Base-by-base conservation (phyloP, 2,113 vertebrate species). In the Harpagus bidentatus region DNA sequence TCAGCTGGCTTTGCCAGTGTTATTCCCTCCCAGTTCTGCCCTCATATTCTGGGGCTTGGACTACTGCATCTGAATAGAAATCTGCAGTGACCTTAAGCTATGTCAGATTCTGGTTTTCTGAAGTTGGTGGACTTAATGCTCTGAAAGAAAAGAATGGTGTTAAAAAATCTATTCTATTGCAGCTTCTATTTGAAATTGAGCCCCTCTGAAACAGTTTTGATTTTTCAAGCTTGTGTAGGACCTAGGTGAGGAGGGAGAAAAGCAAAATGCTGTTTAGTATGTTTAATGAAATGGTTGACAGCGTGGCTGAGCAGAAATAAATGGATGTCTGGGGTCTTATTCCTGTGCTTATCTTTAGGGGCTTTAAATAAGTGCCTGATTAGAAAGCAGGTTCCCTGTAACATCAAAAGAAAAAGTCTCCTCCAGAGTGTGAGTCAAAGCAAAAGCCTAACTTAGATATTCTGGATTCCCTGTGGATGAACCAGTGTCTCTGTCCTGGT, bases 21-120 rank as follows among this genome's bases (percentile, higher is more conserved):
- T 72, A 21, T 4, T 93, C 25, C 29, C 26, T 88, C 67, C 67
- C 55, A 38, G 47, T 42, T 80, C 67, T 81, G 36, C 48, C 21
- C 40, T n/a, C 0, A 0, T 47, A 20, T 67, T 73, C 38, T 59
- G 38, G 38, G 55, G 16, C 58, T 66, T 11, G 2, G 25, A 40
- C 36, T 92, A 2, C 43, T 86, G 19, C 72, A 25, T n/a, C 40
- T n/a, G 36, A 56, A 14, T 32, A 38, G 59, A 88, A 73, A 56
- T n/a, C 67, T 62, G 50, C 40, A 45, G 62, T 69, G 74, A 74
- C 34, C 32, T 18, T 63, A 48, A 84, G n/a, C 18, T 73, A 1
- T 22, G 14, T 89, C 52, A 69, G 14, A 13, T 72, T 66, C 43
- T 80, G 50, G 3, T 58, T 78, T 81, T 91, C 58, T 73, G 79